Conservation (phyloP, 2,113 vertebrate species). For the Hydropotes inermis region DNA sequence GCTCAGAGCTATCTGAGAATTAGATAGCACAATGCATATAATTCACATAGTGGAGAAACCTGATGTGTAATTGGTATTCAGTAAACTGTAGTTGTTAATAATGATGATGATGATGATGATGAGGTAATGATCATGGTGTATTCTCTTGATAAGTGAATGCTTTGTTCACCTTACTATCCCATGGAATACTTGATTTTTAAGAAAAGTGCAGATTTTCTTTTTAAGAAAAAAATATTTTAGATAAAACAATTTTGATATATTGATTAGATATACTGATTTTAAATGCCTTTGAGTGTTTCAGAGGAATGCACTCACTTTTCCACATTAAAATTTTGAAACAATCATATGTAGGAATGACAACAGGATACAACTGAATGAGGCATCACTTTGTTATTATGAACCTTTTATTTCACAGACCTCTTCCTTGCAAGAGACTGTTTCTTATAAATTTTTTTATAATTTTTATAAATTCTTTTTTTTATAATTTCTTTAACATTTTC, state of each 20-base stretch:
- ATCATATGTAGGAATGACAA: neutral
- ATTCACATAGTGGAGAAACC: neutral
- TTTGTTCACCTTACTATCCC: neutral
- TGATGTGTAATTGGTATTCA: neutral
- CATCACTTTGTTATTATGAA: neutral
- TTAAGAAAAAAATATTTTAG: neutral
- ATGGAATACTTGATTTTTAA: neutral
- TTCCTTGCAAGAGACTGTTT: neutral
- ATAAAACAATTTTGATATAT: neutral
- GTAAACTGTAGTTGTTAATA: neutral
- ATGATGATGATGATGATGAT: neutral
- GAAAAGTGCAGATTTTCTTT: neutral
- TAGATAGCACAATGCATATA: neutral
- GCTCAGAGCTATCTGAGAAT: neutral
- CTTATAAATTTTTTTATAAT: neutral
- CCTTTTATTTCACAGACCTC: neutral
- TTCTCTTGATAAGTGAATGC: neutral
- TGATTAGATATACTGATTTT: neutral
- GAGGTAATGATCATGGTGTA: neutral
- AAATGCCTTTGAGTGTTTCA: neutral
- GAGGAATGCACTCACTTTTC: neutral
- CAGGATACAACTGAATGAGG: neutral
- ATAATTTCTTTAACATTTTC: conserved; percentile 35
- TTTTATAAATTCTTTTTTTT: neutral
- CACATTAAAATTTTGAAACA: neutral